Base-by-base conservation (phyloP, 2,888 invertebrate genomes). In the Sericinus montela region DNA sequence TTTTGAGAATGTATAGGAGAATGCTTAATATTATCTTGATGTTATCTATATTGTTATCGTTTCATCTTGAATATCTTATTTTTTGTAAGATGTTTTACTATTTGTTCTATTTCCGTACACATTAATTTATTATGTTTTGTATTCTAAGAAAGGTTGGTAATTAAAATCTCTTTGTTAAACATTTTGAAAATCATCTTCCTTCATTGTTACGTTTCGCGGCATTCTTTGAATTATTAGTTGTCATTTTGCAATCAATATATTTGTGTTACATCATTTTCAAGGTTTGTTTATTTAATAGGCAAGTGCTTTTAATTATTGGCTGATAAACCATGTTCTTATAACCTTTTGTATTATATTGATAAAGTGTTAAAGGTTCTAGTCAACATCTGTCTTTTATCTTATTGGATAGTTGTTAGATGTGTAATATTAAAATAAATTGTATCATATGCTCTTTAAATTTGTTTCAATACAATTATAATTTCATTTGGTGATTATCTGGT, bases 41-140 rank as follows among this genome's bases (percentile, higher is more conserved):
- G 72, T 80, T 87, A 86, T 84, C 85, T 72, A 54, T 58, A 52
- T 63, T 69, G 69, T 77, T 86, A 85, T 82, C 84, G 64, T 65
- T 65, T 54, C 60, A 76, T 80, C 75, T 69, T 57, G 59, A 67
- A 73, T 73, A 76, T 82, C 72, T 75, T 60, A 60, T 66, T 71
- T 69, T 60, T 60, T 58, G 34, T 55, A 63, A 55, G 58, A 74
- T 61, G 57, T 62, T 56, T 50, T 56, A 56, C 56, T 60, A 61
- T 60, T 55, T 62, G 56, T 62, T 56, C 55, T 69, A 55, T 60
- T 60, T 68, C 57, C 58, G 56, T 56, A 51, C 53, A 54, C 61
- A n/a, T 52, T 57, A 53, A 51, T 55, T 57, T 57, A 67, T 61
- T 49, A 86, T 86, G 86, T 84, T 84, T 79, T 84, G 77, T 63